phyloP scores from a whole-genome alignment of 2,888 invertebrate genomes.

The Leptura quadrifasciata region DNA sequence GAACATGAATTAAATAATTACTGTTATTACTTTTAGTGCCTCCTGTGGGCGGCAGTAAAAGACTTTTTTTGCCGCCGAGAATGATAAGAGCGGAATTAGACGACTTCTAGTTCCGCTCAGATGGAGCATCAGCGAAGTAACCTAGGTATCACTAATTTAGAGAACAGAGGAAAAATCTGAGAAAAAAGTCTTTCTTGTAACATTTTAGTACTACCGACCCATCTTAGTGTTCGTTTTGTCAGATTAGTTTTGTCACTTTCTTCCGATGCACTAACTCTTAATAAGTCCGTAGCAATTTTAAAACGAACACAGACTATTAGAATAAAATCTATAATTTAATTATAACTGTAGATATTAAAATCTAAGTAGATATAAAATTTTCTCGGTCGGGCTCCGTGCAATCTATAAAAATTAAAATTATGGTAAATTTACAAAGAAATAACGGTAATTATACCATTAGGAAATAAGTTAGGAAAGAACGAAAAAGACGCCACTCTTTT shows the following conservation, averaged over 20 bases:
- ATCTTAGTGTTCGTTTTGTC: slow-evolving; percentile 30
- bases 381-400: slow-evolving; percentile 68
- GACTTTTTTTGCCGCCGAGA: no score
- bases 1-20: no score
- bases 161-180: not conserved
- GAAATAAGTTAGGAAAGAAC: slow-evolving; percentile 37
- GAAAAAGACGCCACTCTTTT: slow-evolving; percentile 28
- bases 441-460: slow-evolving; percentile 33
- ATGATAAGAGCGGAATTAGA: no score
- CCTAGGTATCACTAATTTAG: not conserved
- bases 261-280: slow-evolving; percentile 37
- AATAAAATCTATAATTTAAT: slow-evolving; percentile 43
- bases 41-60: no score
- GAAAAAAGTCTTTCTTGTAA: slow-evolving; percentile 12
- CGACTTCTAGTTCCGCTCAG: no score
- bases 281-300: slow-evolving; percentile 32
- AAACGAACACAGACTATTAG: slow-evolving; percentile 35
- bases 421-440: slow-evolving; percentile 26
- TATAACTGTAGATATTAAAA: slow-evolving; percentile 54
- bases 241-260: slow-evolving; percentile 17
- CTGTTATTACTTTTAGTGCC: no score
- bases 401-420: slow-evolving; percentile 56
- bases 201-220: slow-evolving; percentile 31
- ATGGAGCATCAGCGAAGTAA: no score
- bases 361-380: slow-evolving; percentile 53